Evolutionary conservation across 2,113 vertebrate species (phyloP), one percentile per base, ranked within the genome.

Genomic region (Cariama cristata): DNA sequence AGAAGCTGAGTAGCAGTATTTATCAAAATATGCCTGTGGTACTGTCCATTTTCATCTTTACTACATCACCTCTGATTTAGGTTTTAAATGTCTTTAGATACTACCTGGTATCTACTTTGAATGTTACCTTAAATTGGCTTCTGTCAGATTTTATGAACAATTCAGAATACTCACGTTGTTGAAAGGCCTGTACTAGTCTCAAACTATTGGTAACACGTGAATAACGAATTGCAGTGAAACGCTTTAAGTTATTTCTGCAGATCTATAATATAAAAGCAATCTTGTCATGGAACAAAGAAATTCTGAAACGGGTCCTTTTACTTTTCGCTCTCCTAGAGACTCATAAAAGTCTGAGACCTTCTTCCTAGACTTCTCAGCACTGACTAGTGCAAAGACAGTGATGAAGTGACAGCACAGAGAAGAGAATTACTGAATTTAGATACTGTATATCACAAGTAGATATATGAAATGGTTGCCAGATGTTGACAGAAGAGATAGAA

Each of bases 171-270:
- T 45, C 4, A 27, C 52, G 42, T 49, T 42, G 26, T 18, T 32
- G 26, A 69, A 73, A 75, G 56, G 49, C 8, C 22, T 44, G 12
- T 52, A 49, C 26, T 14, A 21, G 23, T 52, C 16, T 76, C 14
- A 5, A 55, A 38, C 23, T 56, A 45, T 9, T n/a, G 35, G 16
- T n/a, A 85, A 73, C 33, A 80, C 1, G 5, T 23, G 8, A 56
- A 63, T 56, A 79, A 42, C 15, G 2, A 1, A 49, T 2, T 55
- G 7, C 8, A 2, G 12, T 16, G 3, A 24, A 60, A 52, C 2
- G 23, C 14, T 72, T 66, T 60, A 42, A 56, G 38, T 59, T 77
- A 32, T 16, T 73, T 55, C 60, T 35, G 59, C 32, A 49, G 7
- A 53, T 35, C 12, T 35, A 32, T 35, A 49, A 50, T 28, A 64